phyloP scores from a whole-genome alignment of 2,888 invertebrate genomes.

The Papilio gigon region DNA sequence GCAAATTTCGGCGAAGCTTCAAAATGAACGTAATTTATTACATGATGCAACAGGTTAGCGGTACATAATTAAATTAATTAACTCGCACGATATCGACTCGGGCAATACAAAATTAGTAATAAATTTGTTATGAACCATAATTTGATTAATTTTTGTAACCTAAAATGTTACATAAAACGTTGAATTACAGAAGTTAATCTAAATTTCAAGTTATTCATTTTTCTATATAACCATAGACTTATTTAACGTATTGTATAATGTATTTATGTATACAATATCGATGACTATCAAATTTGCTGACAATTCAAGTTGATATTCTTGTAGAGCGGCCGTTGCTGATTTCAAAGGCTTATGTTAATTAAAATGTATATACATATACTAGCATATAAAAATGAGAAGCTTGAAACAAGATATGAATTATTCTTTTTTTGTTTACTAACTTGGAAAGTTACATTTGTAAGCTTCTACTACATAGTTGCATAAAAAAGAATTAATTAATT shows the following conservation, averaged over 20 bases:
- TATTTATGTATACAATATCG: no score
- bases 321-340: slow-evolving; percentile 6
- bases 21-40: not conserved
- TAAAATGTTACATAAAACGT: not conserved
- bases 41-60: not conserved
- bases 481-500: not conserved
- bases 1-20: not conserved
- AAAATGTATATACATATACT: slow-evolving; percentile 20
- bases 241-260: no score
- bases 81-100: not conserved
- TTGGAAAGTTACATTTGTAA: not conserved
- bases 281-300: not conserved
- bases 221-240: no score
- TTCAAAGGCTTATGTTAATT: slow-evolving; percentile 34
- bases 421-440: not conserved
- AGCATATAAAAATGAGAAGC: slow-evolving; percentile 21
- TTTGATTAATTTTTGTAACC: not conserved
- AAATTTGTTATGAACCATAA: not conserved
- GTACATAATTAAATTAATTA: not conserved
- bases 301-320: slow-evolving; percentile 24
- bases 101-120: not conserved
- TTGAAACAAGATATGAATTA: slow-evolving; percentile 22
- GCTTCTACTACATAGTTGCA: not conserved
- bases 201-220: no score
- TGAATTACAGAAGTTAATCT: no score